Evolutionary conservation across 2,113 vertebrate species (phyloP), one percentile per base, ranked within the genome.

Genomic region (Lonchura striata): DNA sequence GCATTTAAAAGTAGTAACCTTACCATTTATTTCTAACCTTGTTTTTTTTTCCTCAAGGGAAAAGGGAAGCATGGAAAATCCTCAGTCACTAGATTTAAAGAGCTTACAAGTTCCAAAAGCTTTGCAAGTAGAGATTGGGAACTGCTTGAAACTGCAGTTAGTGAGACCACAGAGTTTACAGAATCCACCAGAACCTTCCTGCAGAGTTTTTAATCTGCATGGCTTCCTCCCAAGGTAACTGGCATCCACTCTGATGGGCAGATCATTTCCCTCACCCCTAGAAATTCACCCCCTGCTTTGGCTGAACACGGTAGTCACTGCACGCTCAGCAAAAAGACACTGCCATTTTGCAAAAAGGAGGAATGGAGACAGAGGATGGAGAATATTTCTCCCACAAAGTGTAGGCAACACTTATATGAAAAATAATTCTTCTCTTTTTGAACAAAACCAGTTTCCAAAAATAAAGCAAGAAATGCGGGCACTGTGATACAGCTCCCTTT

Each of bases 61-160:
- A 91, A 92, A 92, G 13, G 15, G n/a, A 95, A 57, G 49, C 41
- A 65, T n/a, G 52, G 61, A 93, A 96, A 96, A 94, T 82, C 49
- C 69, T 79, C 49, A 72, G 52, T 71, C 37, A 60, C 88, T 94
- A 78, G 75, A 88, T 66, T 95, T 96, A 93, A 93, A 82, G 94
- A 84, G 83, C 88, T 96, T 94, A 57, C 23, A 84, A 64, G 86
- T 93, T 96, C 61, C 82, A 93, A 75, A 91, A 88, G 82, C 76
- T 95, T 86, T 93, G 56, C 81, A 94, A 92, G 69, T 2, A 93
- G 37, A 88, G 85, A 74, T 7, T 92, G 49, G 46, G 60, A 95
- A 79, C 52, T 78, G 64, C 56, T 77, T 71, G 35, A 81, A 90
- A 65, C 46, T 92, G 80, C 68, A 92, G 56, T 86, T 93, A 91